Evolutionary conservation across 2,797 vertebrate species (phyloP).

Genomic region (Potorous gilbertii): DNA sequence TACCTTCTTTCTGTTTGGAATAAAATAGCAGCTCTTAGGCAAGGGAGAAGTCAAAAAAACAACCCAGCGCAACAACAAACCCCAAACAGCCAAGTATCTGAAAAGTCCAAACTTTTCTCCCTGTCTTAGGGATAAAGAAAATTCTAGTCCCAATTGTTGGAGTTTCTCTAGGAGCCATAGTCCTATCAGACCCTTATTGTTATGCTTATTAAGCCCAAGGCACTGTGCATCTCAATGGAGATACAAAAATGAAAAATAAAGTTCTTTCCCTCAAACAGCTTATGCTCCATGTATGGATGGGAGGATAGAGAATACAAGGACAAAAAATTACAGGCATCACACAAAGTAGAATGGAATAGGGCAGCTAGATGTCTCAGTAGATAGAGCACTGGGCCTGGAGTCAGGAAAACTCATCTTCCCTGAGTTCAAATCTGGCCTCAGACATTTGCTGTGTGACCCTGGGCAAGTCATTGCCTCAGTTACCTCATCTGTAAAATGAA

Average conservation of each 20-base stretch:
- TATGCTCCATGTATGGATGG: background rate
- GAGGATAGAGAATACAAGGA: background rate
- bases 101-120: background rate
- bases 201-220: background rate
- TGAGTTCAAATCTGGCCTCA: background rate
- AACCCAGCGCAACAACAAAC: no score
- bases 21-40: slow-evolving; percentile 25
- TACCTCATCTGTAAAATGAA: background rate
- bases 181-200: background rate
- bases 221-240: background rate
- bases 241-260: background rate
- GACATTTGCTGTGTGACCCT: background rate
- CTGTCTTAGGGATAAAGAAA: background rate
- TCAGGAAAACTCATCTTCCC: background rate
- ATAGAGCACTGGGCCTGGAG: background rate
- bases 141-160: background rate
- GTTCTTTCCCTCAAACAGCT: background rate
- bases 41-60: background rate
- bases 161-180: no score
- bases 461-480: background rate
- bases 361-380: background rate
- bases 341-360: background rate
- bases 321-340: background rate
- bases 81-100: background rate
- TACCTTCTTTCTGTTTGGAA: slow-evolving; percentile 15